Conservation (phyloP, 2,797 vertebrate species). For the Sarcophilus harrisii region DNA sequence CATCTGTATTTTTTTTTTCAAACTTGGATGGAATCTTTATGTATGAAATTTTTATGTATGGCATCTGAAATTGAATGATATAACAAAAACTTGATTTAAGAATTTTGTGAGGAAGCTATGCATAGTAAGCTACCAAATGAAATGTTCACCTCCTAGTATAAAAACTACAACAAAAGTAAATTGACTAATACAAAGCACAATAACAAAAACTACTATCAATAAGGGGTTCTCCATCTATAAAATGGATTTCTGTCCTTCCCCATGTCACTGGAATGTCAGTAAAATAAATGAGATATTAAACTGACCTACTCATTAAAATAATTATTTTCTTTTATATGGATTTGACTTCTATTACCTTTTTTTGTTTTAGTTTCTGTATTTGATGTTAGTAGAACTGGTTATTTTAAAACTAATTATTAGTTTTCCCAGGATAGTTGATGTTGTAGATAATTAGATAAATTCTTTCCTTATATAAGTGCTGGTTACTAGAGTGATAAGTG, state of each 20-base stretch:
- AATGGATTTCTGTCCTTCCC: neutral
- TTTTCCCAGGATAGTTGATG: constrained; percentile 43
- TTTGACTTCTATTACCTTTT: neutral
- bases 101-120: neutral
- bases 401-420: constrained; percentile 50
- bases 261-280: neutral
- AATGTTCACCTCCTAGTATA: neutral
- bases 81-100: neutral
- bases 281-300: neutral
- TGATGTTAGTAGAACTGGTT: constrained; percentile 12
- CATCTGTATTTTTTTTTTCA: neutral
- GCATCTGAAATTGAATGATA: neutral
- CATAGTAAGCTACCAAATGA: neutral
- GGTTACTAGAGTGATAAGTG: neutral
- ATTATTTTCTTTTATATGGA: neutral
- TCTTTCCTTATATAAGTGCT: neutral
- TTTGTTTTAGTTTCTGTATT: constrained; percentile 49
- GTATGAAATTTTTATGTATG: neutral
- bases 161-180: neutral
- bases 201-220: neutral
- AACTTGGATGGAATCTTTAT: neutral
- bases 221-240: neutral
- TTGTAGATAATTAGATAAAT: constrained; percentile 24
- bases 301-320: neutral
- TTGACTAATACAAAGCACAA: neutral